Percentiles rank a stretch among this genome's conserved stretches.
Conservation (phyloP, 2,888 invertebrate genomes). For the Balanococcus diminutus region DNA sequence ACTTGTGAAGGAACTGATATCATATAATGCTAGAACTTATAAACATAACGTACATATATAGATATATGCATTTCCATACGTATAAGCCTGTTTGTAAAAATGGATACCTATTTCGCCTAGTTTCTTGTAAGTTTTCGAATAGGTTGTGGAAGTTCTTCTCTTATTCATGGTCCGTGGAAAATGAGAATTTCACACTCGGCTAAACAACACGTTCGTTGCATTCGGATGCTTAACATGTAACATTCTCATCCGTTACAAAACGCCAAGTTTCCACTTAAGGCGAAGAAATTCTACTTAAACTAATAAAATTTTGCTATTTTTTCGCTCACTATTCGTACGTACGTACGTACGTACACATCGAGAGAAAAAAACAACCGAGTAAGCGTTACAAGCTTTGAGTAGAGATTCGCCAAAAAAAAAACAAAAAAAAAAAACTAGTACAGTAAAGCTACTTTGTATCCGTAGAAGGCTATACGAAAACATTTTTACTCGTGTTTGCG, state of each 20-base stretch:
- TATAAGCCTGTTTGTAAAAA: background rate
- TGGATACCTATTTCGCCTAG: background rate
- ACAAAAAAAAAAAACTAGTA: background rate
- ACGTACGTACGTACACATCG: background rate
- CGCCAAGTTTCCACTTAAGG: background rate
- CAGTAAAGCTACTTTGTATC: background rate
- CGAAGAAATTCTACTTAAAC: background rate
- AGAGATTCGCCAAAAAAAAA: background rate
- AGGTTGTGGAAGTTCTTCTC: background rate
- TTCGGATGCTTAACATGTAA: background rate
- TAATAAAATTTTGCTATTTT: background rate
- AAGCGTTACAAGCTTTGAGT: background rate
- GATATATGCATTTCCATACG: background rate
- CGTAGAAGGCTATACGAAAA: background rate
- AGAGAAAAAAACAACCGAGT: background rate
- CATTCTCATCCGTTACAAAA: background rate
- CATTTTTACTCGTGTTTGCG: background rate
- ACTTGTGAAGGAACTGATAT: no score
- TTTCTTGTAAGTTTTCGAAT: background rate
- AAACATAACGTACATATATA: background rate
- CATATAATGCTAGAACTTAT: background rate
- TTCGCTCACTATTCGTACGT: background rate
- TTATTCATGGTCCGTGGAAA: background rate
- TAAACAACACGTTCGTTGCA: background rate
- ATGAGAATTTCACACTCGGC: slow-evolving; percentile 3